Percentiles rank a stretch among this genome's conserved stretches.
Evolutionary conservation across 2,797 vertebrate genomes (phyloP).

Genomic region (Ceyx erithaca): DNA sequence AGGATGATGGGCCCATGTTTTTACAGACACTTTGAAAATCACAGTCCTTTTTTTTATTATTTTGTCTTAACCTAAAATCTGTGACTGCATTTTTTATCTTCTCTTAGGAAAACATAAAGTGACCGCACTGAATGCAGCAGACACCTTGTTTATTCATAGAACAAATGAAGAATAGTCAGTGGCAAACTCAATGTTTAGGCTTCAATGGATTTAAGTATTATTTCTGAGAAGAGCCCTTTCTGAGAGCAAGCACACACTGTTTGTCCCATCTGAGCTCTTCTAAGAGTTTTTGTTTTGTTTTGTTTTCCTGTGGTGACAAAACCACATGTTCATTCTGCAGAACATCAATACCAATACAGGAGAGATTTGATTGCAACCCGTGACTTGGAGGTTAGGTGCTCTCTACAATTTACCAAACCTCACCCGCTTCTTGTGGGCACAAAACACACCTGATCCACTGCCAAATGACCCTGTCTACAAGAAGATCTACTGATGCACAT

Average conservation of each 20-base stretch:
- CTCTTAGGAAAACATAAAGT: background rate
- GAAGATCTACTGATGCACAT: background rate
- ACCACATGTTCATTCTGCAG: background rate
- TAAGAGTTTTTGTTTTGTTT: background rate
- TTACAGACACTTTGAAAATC: background rate
- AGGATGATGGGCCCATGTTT: background rate
- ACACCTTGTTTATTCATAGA: background rate
- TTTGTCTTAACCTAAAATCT: background rate
- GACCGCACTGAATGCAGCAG: background rate
- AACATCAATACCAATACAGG: background rate
- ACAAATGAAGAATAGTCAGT: background rate
- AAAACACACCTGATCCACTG: background rate
- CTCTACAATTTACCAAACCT: background rate
- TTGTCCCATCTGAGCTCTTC: background rate
- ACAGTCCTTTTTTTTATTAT: background rate
- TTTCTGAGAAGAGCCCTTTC: background rate
- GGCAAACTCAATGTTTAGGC: background rate
- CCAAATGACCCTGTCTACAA: background rate
- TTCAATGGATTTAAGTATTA: background rate
- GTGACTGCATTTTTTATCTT: background rate
- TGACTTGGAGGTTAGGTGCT: background rate
- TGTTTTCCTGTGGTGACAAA: background rate
- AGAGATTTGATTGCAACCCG: background rate
- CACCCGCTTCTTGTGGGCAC: background rate
- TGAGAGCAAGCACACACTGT: background rate